Base-by-base conservation (phyloP, 92 coral and sea anemone genomes). In the Pocillopora meandrina region DNA sequence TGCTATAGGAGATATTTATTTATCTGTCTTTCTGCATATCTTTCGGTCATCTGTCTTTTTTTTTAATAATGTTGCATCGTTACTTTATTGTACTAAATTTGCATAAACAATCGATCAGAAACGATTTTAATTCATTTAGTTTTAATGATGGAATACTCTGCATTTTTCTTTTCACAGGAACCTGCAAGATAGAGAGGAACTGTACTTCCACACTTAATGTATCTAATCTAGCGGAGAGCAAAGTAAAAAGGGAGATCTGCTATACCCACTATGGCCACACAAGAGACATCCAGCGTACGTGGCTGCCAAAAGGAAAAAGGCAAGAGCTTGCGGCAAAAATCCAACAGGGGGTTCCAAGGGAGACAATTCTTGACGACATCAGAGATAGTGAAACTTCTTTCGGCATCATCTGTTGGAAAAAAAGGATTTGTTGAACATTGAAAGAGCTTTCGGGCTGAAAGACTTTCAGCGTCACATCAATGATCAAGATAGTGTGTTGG, bases 221-320 rank as follows among this genome's bases (percentile, higher is more conserved):
- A 18, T 87, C 86, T 12, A 26, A 65, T 12, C 26, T 10, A 13
- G 70, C 71, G 0, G 82, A 90, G 67, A 86, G 90, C 19, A 63
- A 21, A 36, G 71, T 77, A 17, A 72, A 63, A 23, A 86, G 76
- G n/a, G 89, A 92, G 16, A 76, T 86, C 1, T 78, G 89, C 83
- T 76, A 66, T 71, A 90, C 90, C 35, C 91, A 90, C 63, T 83
- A 91, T 58, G 94, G 90, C n/a, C 94, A 91, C 78, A 35, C 26
- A 20, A 70, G 49, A 21, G 94, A 91, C 52, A 60, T 91, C 33
- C 94, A 91, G 72, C 90, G 88, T 76, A 26, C 69, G 16, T 26
- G 87, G 72, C 58, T 91, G 0, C 33, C 92, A 0, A 89, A 89
- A 77, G 8, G 31, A 17, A 89, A 74, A 36, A 65, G 79, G 33